A percentile compares a stretch with the other conserved stretches of the same genome.
Evolutionary conservation across 2,888 invertebrate genomes (phyloP).

Genomic region (Caradrina kadenii): DNA sequence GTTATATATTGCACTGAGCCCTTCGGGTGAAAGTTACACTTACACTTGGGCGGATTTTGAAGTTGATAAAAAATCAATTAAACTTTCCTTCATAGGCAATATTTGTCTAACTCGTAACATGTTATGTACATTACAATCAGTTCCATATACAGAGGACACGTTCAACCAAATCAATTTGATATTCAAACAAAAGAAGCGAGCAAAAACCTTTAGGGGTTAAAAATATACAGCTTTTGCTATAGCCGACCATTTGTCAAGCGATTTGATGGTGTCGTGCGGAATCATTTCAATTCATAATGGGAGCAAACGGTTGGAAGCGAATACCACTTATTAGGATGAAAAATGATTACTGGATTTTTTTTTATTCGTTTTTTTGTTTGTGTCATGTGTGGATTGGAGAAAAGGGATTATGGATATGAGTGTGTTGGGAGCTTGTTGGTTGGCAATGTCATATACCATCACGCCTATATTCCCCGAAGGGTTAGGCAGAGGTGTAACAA

Average conservation of each 20-base stretch:
- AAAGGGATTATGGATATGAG: background rate
- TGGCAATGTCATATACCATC: background rate
- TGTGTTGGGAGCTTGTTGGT: background rate
- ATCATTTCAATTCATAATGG: constrained; percentile 63
- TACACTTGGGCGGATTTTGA: too few species aligned
- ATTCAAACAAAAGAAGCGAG: constrained; percentile 47
- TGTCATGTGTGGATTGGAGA: background rate
- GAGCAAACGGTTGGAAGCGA: constrained; percentile 53
- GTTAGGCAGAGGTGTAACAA: too few species aligned
- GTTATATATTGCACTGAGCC: too few species aligned
- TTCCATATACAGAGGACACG: constrained; percentile 40
- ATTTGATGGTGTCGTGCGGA: constrained; percentile 55
- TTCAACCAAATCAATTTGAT: constrained; percentile 53
- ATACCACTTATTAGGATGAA: constrained; percentile 62
- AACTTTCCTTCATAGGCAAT: constrained; percentile 20
- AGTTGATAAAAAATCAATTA: constrained; percentile 21
- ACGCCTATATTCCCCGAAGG: too few species aligned
- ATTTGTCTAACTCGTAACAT: constrained; percentile 16
- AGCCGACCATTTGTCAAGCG: constrained; percentile 57
- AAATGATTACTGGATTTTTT: constrained; percentile 29
- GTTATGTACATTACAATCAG: constrained; percentile 39
- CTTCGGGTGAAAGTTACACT: too few species aligned
- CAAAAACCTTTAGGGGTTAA: constrained; percentile 23
- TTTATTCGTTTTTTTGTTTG: constrained; percentile 15
- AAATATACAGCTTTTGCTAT: constrained; percentile 46